These are phyloP conservation scores for Theodoxus fluviatilis DNA, from an alignment of 2,888 invertebrate species.

Conservation along the genomic window DNA sequence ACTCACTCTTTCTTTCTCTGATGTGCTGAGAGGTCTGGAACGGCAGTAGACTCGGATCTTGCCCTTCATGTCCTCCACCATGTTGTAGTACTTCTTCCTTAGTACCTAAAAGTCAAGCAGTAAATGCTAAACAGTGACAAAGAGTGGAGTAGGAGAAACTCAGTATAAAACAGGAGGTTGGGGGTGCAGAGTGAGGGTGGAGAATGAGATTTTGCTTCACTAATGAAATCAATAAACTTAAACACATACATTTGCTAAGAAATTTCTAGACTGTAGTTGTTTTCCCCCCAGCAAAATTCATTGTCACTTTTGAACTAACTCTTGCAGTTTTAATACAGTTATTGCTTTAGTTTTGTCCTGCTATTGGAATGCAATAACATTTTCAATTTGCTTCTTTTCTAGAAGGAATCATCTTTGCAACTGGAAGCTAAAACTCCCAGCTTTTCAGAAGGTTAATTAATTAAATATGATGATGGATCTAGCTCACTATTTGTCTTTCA, in stretches of 20 bases:
- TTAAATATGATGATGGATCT: too few relatives aligned
- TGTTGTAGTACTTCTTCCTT: slow-evolving; percentile 64
- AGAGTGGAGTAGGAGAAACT: background rate
- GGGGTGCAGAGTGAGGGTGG: background rate
- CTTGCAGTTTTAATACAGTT: background rate
- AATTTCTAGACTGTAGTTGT: too few relatives aligned
- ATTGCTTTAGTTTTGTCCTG: background rate
- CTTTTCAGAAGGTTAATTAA: too few relatives aligned
- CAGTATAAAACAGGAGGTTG: background rate
- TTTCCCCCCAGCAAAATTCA: background rate
- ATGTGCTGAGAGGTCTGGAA: slow-evolving; percentile 55
- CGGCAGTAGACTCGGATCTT: slow-evolving; percentile 64
- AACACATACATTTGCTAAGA: background rate
- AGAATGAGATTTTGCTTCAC: background rate
- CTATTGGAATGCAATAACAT: background rate
- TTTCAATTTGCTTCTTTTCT: background rate
- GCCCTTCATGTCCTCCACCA: slow-evolving; percentile 65
- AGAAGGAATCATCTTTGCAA: background rate
- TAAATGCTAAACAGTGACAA: background rate
- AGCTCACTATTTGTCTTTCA: too few relatives aligned
- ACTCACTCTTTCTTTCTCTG: slow-evolving; percentile 54
- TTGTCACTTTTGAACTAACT: background rate
- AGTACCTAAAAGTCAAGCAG: slow-evolving; percentile 46
- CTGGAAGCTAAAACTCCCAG: background rate
- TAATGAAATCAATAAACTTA: background rate